phyloP scores from a whole-genome alignment of 2,888 invertebrate species.

The Acleris laterana region DNA sequence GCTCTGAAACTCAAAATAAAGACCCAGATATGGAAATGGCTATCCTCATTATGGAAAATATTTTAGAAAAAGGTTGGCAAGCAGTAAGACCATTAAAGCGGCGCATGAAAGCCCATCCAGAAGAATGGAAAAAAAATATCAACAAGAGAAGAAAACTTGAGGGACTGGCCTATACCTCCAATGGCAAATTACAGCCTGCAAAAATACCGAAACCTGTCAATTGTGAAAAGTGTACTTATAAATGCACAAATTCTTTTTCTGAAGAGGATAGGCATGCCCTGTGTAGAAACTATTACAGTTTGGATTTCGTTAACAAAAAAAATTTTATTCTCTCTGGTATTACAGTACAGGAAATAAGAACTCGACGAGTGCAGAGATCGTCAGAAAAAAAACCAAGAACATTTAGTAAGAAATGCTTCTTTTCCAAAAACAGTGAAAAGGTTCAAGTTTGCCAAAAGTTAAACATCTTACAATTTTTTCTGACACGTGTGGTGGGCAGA shows the following conservation, averaged over 20 bases:
- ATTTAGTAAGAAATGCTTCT: constrained; percentile 35
- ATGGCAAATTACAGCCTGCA: constrained; percentile 5
- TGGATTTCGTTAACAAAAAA: background rate
- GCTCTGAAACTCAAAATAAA: background rate
- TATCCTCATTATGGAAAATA: background rate
- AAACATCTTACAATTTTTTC: background rate
- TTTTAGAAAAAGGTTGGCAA: background rate
- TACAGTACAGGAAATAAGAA: constrained; percentile 12
- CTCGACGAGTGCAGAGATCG: constrained; percentile 11
- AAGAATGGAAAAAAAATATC: background rate
- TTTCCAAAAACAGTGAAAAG: constrained; percentile 21
- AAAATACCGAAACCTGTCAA: constrained; percentile 16
- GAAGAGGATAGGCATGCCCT: constrained; percentile 4
- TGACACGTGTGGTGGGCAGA: constrained; percentile 1
- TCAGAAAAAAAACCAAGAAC: constrained; percentile 15
- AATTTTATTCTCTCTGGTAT: constrained; percentile 18
- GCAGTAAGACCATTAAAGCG: background rate
- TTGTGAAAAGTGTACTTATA: constrained; percentile 28
- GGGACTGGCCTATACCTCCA: constrained; percentile 13
- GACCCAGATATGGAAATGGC: too few species aligned
- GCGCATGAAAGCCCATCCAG: background rate
- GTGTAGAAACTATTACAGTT: constrained; percentile 1
- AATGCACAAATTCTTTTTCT: constrained; percentile 22
- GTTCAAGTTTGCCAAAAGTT: constrained; percentile 37
- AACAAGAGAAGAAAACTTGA: background rate